A percentile compares a stretch with the other conserved stretches of the same genome.
Conservation (phyloP, 2,113 vertebrate species). For the Cyanoramphus novaezelandiae region DNA sequence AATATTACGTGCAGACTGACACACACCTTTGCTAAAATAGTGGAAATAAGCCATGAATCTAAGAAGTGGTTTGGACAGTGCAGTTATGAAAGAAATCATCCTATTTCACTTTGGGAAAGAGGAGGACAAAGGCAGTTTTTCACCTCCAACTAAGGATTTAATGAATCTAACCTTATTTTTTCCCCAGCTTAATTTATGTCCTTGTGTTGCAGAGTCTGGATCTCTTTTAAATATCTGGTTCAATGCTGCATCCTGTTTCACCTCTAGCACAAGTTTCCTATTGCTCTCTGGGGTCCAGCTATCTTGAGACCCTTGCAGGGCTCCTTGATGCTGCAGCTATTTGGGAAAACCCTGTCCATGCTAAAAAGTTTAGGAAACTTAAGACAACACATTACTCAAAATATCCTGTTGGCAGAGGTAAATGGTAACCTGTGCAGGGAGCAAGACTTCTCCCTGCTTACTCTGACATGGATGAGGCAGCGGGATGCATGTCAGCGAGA, state of each 20-base stretch:
- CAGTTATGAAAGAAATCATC: conserved; percentile 6
- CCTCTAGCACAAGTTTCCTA: not conserved
- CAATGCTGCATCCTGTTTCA: not conserved
- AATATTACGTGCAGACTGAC: not conserved
- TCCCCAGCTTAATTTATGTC: not conserved
- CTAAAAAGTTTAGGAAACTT: not conserved
- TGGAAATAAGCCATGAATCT: not conserved
- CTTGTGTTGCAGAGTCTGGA: not conserved
- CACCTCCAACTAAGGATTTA: not conserved
- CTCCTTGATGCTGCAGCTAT: not conserved
- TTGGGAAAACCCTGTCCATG: not conserved
- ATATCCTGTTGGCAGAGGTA: not conserved
- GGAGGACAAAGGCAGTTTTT: not conserved
- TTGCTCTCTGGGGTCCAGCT: not conserved
- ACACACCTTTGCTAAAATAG: conserved; percentile 1
- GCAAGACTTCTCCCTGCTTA: not conserved
- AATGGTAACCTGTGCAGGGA: not conserved
- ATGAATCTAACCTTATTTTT: not conserved
- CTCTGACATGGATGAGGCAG: not conserved
- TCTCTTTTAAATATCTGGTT: not conserved
- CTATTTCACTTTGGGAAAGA: not conserved
- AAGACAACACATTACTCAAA: not conserved
- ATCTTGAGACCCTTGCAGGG: not conserved
- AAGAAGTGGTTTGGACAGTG: not conserved
- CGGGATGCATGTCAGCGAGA: not conserved